Evolutionary conservation across 2,888 invertebrate species (phyloP).

Genomic region (Frankliniella intonsa): DNA sequence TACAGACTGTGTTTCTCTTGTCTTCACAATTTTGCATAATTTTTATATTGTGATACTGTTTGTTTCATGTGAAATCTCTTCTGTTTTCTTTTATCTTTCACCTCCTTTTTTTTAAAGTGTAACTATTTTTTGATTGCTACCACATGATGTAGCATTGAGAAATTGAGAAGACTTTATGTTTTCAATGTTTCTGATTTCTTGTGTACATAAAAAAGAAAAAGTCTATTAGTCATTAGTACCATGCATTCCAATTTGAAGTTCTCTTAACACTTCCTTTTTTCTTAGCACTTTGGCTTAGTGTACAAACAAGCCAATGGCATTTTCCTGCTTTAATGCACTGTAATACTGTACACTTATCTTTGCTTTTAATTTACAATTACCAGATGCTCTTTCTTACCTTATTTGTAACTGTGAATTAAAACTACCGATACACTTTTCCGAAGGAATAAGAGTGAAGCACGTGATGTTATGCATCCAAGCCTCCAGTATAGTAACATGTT

Average conservation of each 20-base stretch:
- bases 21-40: not conserved
- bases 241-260: not conserved
- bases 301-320: not conserved
- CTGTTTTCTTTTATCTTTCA: slow-evolving; percentile 29
- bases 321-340: not conserved
- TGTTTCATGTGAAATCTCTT: not conserved
- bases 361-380: too few relatives aligned
- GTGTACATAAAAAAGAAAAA: too few relatives aligned
- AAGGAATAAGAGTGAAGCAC: not conserved
- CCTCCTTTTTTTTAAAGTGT: slow-evolving; percentile 19
- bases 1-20: slow-evolving; percentile 29
- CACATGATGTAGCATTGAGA: not conserved
- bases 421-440: too few relatives aligned
- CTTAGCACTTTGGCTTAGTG: not conserved
- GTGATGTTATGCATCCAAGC: not conserved
- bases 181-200: not conserved
- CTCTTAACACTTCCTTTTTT: not conserved
- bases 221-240: too few relatives aligned
- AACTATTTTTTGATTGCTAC: slow-evolving; percentile 28
- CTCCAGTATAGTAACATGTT: not conserved
- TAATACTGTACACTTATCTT: too few relatives aligned
- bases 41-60: too few relatives aligned
- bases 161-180: not conserved
- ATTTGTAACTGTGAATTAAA: too few relatives aligned
- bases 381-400: too few relatives aligned